A percentile compares a stretch with the other conserved stretches of the same genome.
These are phyloP conservation scores for Cyrtonyx montezumae DNA, from an alignment of 2,113 vertebrate genomes.

Conservation along the genomic window DNA sequence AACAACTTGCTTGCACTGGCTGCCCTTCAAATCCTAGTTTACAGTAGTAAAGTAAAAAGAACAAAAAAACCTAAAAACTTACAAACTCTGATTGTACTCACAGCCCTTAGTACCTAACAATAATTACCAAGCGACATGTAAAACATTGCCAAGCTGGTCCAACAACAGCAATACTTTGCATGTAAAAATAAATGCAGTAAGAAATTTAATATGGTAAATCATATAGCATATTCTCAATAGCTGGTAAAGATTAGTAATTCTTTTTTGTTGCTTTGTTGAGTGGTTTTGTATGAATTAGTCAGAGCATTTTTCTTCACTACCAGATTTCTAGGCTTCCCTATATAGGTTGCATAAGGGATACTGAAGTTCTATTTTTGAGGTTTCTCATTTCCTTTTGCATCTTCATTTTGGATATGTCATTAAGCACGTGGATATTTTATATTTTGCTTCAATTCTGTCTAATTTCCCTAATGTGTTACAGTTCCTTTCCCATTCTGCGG, in stretches of 20 bases:
- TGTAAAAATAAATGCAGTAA: conserved; percentile 16
- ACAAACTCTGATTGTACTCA: neutral
- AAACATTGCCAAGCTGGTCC: conserved; percentile 13
- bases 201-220: conserved; percentile 17
- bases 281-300: neutral
- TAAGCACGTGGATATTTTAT: neutral
- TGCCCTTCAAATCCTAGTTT: neutral
- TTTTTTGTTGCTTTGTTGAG: neutral
- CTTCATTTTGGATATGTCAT: neutral
- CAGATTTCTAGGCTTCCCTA: neutral
- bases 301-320: neutral
- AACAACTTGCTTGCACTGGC: neutral
- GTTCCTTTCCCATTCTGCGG: neutral
- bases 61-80: neutral
- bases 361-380: neutral
- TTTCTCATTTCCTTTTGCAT: neutral
- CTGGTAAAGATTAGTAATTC: neutral
- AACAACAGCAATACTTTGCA: neutral
- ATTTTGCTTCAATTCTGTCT: neutral
- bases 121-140: neutral
- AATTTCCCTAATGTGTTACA: neutral
- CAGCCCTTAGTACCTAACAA: neutral
- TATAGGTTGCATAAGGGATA: neutral
- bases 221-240: neutral
- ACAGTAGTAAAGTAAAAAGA: neutral